Base-by-base conservation (phyloP, 2,888 invertebrate species). In the Agrotis puta region DNA sequence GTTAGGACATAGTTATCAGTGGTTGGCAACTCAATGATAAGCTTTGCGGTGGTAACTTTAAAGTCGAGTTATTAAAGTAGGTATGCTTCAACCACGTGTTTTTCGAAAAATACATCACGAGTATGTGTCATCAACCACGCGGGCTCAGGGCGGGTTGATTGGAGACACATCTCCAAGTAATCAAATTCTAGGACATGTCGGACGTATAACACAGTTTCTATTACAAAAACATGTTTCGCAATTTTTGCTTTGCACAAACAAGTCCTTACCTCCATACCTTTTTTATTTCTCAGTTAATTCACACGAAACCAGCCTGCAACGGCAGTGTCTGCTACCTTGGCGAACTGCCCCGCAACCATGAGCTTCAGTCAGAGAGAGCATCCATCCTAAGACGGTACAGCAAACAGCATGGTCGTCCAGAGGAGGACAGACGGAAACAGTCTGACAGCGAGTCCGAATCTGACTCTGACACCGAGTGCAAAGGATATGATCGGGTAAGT, bases 381-480 rank as follows among this genome's bases (percentile, higher is more conserved):
- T 82, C 78, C 11, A 81, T 89, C 0, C 67, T 92, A 43, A 78
- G 92, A 2, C 81, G 96, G 64, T 96, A 96, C 91, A 96, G 96
- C 91, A 96, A 96, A 83, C 94, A 95, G 11, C 94, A 94, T 76
- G 96, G 95, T 68, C 83, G 95, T 2, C 94, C 94, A 0, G 96
- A 95, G 74, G 90, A 92, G 83, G 83, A 94, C 80, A 84, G 93
- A 65, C 92, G 95, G 92, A 93, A 94, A 92, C 86, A 88, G 71
- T 96, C 97, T 16, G 97, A 85, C 27, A 82, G 84, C 27, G 85
- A 96, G 22, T 95, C 96, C 0, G 97, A 97, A 73, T 96, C 96
- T 0, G 97, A 97, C 75, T 96, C 97, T 0, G 97, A 97, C 76
- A 95, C 95, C 0, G 96, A 97, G 71, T 93, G 94, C 89, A 95